Evolutionary conservation across 2,888 invertebrate species (phyloP).

Genomic region (Embidobia sp.): DNA sequence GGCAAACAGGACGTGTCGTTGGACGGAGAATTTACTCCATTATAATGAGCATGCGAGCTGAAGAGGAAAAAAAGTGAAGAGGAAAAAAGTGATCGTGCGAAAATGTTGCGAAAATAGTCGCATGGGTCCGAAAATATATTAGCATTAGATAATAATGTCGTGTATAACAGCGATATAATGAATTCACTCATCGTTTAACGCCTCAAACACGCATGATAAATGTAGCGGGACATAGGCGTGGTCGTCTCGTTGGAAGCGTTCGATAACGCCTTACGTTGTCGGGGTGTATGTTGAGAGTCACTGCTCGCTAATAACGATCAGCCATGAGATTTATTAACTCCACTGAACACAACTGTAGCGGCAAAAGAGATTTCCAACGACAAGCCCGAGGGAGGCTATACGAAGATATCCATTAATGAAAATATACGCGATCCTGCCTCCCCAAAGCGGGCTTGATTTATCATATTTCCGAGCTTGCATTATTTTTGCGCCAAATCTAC

Average conservation of each 20-base stretch:
- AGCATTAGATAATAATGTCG: constrained; percentile 55
- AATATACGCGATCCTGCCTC: constrained; percentile 58
- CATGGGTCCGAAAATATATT: constrained; percentile 24
- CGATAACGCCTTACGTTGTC: constrained; percentile 62
- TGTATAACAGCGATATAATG: constrained; percentile 51
- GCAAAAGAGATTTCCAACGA: constrained; percentile 63
- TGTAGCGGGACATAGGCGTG: constrained; percentile 62
- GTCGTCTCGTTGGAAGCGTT: constrained; percentile 49
- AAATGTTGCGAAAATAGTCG: constrained; percentile 13
- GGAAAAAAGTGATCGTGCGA: constrained; percentile 14
- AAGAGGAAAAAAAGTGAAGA: not conserved
- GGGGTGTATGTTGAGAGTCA: constrained; percentile 59
- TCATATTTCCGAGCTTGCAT: constrained; percentile 56
- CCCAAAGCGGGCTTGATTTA: constrained; percentile 57
- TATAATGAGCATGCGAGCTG: constrained; percentile 15
- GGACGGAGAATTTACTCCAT: constrained; percentile 9
- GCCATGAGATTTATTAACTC: constrained; percentile 64
- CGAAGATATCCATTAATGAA: constrained; percentile 64
- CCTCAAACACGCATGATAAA: constrained; percentile 58
- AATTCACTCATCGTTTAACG: constrained; percentile 52
- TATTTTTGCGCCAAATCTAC: constrained; percentile 58
- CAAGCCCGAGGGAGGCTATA: constrained; percentile 57
- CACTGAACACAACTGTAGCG: constrained; percentile 54
- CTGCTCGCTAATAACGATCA: constrained; percentile 65
- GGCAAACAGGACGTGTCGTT: not conserved